Percentiles rank a stretch among this genome's conserved stretches.
These are phyloP conservation scores for Drosophila testacea DNA, from an alignment of 2,888 invertebrate species.

Conservation along the genomic window DNA sequence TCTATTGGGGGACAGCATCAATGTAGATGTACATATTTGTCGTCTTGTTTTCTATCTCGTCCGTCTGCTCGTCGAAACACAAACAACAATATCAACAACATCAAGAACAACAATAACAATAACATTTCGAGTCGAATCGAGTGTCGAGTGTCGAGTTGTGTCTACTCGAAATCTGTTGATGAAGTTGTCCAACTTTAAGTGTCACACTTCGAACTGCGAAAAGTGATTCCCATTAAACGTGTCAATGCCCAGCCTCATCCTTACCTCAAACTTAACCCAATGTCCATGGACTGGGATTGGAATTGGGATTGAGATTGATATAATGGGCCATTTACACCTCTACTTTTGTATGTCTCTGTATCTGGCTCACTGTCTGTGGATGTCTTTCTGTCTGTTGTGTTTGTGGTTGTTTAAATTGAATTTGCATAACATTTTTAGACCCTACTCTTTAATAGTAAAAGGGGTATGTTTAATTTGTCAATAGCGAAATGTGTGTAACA, in stretches of 20 bases:
- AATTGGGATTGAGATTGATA: slow-evolving; percentile 6
- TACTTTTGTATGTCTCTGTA: slow-evolving; percentile 21
- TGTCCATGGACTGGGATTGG: slow-evolving; percentile 5
- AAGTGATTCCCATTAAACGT: slow-evolving; percentile 62
- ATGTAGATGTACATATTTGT: slow-evolving; percentile 43
- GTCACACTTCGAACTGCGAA: slow-evolving; percentile 44
- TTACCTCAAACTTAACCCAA: slow-evolving; percentile 7
- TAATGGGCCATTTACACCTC: slow-evolving; percentile 41
- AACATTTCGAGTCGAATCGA: slow-evolving; percentile 22
- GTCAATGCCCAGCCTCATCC: slow-evolving; percentile 36
- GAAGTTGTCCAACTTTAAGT: slow-evolving; percentile 68
- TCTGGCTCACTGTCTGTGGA: not conserved
- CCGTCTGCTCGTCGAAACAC: slow-evolving; percentile 24
- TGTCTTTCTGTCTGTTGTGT: not conserved
- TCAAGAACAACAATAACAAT: slow-evolving; percentile 29
- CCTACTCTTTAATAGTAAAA: too few relatives aligned
- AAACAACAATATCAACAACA: slow-evolving; percentile 15
- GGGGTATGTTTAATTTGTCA: too few relatives aligned
- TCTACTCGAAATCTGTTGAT: slow-evolving; percentile 51
- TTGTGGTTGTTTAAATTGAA: slow-evolving; percentile 46
- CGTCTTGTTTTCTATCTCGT: slow-evolving; percentile 19
- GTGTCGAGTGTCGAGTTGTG: not conserved
- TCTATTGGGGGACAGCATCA: slow-evolving; percentile 34
- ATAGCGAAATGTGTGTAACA: too few relatives aligned
- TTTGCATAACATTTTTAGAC: slow-evolving; percentile 51